These are phyloP conservation scores for Peromyscus leucopus DNA, from an alignment of 2,113 vertebrate genomes.

Conservation along the genomic window DNA sequence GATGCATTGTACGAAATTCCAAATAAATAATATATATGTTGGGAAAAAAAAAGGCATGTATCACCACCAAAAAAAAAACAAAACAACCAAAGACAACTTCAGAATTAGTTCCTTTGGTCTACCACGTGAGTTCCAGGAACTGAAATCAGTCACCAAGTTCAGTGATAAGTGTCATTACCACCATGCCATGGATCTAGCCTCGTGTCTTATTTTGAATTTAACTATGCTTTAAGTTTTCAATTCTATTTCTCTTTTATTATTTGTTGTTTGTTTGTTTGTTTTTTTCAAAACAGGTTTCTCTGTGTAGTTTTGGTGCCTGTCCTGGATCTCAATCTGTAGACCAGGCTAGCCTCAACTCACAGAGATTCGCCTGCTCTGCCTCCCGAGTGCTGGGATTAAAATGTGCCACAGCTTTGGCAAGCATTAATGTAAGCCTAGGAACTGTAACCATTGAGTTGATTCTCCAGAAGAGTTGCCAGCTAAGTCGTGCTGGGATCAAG, in stretches of 20 bases:
- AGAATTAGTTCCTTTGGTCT: not conserved
- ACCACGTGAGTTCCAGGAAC: not conserved
- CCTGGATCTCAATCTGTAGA: no score
- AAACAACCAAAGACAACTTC: not conserved
- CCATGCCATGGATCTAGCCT: not conserved
- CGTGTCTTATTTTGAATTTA: slow-evolving; percentile 4
- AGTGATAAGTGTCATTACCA: not conserved
- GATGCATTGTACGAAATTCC: not conserved
- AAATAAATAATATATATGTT: not conserved
- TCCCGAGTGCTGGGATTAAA: no score
- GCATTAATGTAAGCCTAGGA: no score
- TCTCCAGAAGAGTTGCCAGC: no score
- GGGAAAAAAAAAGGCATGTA: not conserved
- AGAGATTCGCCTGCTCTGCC: no score
- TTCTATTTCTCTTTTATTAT: not conserved
- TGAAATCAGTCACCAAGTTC: not conserved
- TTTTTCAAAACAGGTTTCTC: no score
- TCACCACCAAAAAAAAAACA: not conserved
- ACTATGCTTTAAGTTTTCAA: not conserved
- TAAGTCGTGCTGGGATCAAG: no score
- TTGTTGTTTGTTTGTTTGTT: no score
- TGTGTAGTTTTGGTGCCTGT: no score
- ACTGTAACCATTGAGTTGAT: no score
- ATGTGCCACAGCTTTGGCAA: no score
- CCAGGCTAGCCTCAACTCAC: no score